Evolutionary conservation across 2,113 vertebrate species (phyloP), one percentile per base, ranked within the genome.

Genomic region (Oryzias melastigma): DNA sequence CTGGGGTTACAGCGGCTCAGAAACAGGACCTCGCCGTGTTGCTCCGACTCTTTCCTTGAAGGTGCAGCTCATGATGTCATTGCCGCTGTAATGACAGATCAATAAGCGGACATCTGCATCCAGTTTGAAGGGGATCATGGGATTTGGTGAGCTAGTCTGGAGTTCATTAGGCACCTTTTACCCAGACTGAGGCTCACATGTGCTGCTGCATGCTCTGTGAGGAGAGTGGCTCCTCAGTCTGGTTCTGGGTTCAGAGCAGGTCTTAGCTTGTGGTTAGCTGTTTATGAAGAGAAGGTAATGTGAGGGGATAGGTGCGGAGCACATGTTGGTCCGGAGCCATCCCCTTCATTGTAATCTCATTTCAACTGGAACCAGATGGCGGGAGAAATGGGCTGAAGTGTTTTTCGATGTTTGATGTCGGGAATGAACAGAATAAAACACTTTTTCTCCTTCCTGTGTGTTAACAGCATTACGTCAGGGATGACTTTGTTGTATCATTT

Each of bases 21-120:
- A 72, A 64, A 44, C 43, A 20, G 50, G 6, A 53, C 42, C 20
- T 19, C 1, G n/a, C 58, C 45, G 10, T 42, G 55, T 70, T 22
- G 15, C 54, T 6, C 22, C 52, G 27, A 67, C 43, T 12, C 18
- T 49, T n/a, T 47, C 62, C 54, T 8, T 62, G 60, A 65, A 66
- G 59, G 54, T 65, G 44, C 59, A 75, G 66, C 62, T 63, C 20
- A 71, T 87, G 75, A 88, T 84, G 67, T 90, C 81, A 83, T 46
- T 40, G 43, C 52, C 62, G 71, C 60, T 66, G 64, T 71, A 74
- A 72, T 48, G 73, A 67, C 77, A 71, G 71, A 78, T 86, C 64
- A 64, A 65, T 57, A 50, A 65, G 47, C 58, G 27, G 59, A 25
- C 75, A 77, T 83, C 74, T 85, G 85, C 47, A 51, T 65, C 62